Evolutionary conservation across 2,113 vertebrate species (phyloP), one percentile per base, ranked within the genome.

Genomic region (Cacatua alba): DNA sequence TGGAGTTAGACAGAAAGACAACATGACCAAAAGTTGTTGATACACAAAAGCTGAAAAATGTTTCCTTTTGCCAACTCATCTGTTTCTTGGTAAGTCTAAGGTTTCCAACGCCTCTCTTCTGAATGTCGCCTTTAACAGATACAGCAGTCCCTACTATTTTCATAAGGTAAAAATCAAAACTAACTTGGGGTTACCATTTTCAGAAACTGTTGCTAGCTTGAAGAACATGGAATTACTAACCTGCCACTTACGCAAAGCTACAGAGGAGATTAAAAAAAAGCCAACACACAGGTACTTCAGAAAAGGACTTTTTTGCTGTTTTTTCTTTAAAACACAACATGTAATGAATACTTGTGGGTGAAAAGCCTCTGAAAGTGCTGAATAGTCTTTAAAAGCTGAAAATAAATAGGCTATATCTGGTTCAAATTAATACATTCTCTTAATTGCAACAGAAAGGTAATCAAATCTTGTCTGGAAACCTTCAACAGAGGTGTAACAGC

Each of bases 51-150:
- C 10, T 79, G 63, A 94, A 94, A 37, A 91, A 72, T 33, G 57
- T 72, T 93, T 95, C 33, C 21, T 92, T 94, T 75, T 94, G 67
- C 75, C 86, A 97, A 90, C n/a, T 95, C 63, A 87, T 88, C n/a
- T 90, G 21, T 84, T 77, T 79, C 84, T 96, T 75, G 57, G 67
- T 31, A 91, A 79, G 48, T 67, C 15, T 49, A 69, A 92, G 25
- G 23, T 19, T 94, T 57, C 37, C 43, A 44, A 70, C n/a, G 33
- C 24, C 17, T 67, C 41, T 89, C 29, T 83, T 93, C 78, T 62
- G 28, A 90, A 92, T 26, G 41, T 31, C 33, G 63, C 77, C 26
- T 25, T 93, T 91, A 83, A 63, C 7, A 90, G 55, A 67, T 21
- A 48, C 0, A 92, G n/a, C 7, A 64, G 19, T 21, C 52, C 28